Evolutionary conservation across 1,140 invertebrate genomes (phyloP), one percentile per base, ranked within the genome.

Genomic region (Drosophila kurseongensis): DNA sequence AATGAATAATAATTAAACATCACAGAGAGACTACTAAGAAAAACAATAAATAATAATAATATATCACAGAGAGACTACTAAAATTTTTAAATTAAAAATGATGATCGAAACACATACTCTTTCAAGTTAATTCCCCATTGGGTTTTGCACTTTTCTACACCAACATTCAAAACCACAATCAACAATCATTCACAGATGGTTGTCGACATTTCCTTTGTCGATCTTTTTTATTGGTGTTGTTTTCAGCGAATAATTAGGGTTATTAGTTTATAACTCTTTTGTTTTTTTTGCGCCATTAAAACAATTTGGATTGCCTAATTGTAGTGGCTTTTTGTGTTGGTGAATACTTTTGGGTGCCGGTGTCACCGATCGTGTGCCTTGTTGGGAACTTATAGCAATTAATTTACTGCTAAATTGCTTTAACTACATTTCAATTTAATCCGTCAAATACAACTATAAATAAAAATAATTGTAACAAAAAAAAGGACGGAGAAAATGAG

Each of bases 211-310:
- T 86, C 74, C 74, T 76, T 75, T 16, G 16, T 6, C 63, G 41
- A 78, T 71, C 52, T 71, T 38, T 61, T 54, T 71, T 75, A 63
- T 61, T 62, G 50, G 29, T 56, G 59, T 48, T 68, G 32, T 45
- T 60, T 57, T 82, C 23, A 75, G 67, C 47, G 54, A 66, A 55
- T 76, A 80, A 78, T 79, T 88, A 65, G 66, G 66, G 62, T 82
- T 79, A 88, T 88, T 79, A 79, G 81, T 79, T 72, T 82, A 82
- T 76, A 82, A 71, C 52, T 48, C 16, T 66, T 59, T 65, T 55
- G 65, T 55, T 78, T 29, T 29, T 68, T 36, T 60, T 54, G 14
- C 40, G 38, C 23, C 7, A n/a, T 13, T 6, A 35, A 62, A 51
- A 54, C 41, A 47, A 52, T 61, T 38, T 36, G 9, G 32, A 16